phyloP scores from a whole-genome alignment of 2,113 vertebrate species.

The Orcinus orca region DNA sequence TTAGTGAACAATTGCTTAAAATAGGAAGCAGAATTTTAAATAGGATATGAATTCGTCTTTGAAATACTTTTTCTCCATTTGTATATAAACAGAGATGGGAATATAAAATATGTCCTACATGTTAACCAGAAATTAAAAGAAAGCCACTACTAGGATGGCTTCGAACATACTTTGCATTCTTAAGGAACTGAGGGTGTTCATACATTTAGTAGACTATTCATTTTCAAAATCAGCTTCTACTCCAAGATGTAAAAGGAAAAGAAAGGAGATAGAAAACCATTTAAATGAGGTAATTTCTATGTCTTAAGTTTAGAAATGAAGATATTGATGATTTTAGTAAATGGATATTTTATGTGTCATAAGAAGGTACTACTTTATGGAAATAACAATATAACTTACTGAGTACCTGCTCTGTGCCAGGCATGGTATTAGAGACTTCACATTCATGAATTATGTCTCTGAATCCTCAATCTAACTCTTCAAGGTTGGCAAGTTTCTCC shows the following conservation, averaged over 20 bases:
- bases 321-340: conserved; percentile 3
- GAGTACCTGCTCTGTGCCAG: neutral
- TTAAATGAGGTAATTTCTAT: conserved; percentile 12
- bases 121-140: conserved; percentile 4
- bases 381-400: neutral
- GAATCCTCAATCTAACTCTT: neutral
- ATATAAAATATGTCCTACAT: neutral
- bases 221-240: conserved; percentile 9
- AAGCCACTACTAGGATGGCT: neutral
- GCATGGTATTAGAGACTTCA: neutral
- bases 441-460: neutral
- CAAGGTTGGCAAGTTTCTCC: neutral
- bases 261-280: neutral
- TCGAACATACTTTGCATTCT: conserved; percentile 9
- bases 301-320: conserved; percentile 33
- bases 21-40: conserved; percentile 12
- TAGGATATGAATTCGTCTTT: neutral
- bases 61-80: neutral
- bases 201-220: neutral
- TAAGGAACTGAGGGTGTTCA: conserved; percentile 20
- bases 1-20: conserved; percentile 1
- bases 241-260: conserved; percentile 29
- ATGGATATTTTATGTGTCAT: neutral
- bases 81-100: neutral
- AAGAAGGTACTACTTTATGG: neutral